Base-by-base conservation (phyloP, 2,113 vertebrate genomes). In the Carassius auratus region DNA sequence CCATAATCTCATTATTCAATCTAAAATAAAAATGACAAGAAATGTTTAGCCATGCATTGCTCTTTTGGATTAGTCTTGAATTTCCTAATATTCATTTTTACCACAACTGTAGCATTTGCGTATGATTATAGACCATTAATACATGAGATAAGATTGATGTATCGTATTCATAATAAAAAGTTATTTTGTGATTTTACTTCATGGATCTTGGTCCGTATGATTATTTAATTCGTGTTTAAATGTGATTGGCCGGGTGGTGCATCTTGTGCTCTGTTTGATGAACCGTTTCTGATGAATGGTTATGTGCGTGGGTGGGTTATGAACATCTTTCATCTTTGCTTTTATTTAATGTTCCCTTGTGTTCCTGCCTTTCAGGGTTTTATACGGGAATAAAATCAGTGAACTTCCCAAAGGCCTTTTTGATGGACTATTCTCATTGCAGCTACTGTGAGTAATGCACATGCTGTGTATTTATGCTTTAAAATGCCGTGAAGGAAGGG, bases 311-410 rank as follows among this genome's bases (percentile, higher is more conserved):
- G 50, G 62, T 83, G 50, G 64, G 80, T 69, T 55, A 81, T 81
- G 80, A 52, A 69, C 64, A 69, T 83, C 81, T 83, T 83, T 83
- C 55, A 83, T 83, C 52, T 71, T 57, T 73, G 52, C 30, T 71
- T 57, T 83, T 83, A 74, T 59, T 83, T 23, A 55, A 81, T 38
- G 17, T 36, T 64, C 73, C 36, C 21, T 33, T 81, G 81, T 68
- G 38, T n/a, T 68, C 91, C 33, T 89, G 85, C 81, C 89, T 86
- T 76, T 90, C 92, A 99, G 98, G 66, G 98, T 99, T 45, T 95
- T 99, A 17, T 99, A 99, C 87, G 98, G 98, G 87, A 99, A 99
- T 93, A 99, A 99, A 95, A 99, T 99, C 89, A 98, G 97, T 4
- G 98, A 99, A 92, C 97, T 99, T 89, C 96, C 98, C 62, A 99